Base-by-base conservation (phyloP, 2,888 invertebrate genomes). In the Hydrotaea diabolus region DNA sequence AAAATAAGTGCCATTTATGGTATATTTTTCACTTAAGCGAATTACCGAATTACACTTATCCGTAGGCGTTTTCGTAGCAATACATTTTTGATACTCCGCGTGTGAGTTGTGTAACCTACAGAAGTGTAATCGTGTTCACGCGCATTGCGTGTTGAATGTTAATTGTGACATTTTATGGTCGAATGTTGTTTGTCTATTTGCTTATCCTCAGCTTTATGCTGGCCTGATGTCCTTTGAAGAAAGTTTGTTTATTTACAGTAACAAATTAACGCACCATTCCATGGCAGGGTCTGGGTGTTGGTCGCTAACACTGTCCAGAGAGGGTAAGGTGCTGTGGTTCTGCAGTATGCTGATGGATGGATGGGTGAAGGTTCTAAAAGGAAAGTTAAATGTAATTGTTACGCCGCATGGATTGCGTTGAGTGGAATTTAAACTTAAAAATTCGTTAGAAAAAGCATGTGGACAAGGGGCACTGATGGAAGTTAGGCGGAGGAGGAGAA, bases 81-180 rank as follows among this genome's bases (percentile, higher is more conserved):
- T 31, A 31, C 7, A 31, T 31, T 31, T 31, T 2, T 31, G 31
- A 31, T 31, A 31, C 39, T 13, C 9, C 9, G 39, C 9, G 1
- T 39, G 9, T 11, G 39, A n/a, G 8, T 49, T n/a, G 49, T 49
- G n/a, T 49, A 49, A 49, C 3, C 59, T 26, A 55, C 69, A 36
- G 79, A 76, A 55, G 43, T 71, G 43, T 84, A 81, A 84, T 77
- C 71, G 77, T 77, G 74, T 72, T 84, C 77, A 62, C 80, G 77
- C 53, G 74, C 77, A 77, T 82, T 85, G 82, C 77, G 77, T 82
- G 82, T 76, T 75, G 66, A 82, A 80, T 80, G 80, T 72, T 82
- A 80, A 82, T 80, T 82, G 82, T 64, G 77, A 64, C 59, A 78
- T 73, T 77, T 69, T 71, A 82, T 59, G 74, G 53, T 80, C 23